Evolutionary conservation across 2,113 vertebrate species (phyloP), one percentile per base, ranked within the genome.

Genomic region (Gallinago jamesoni): DNA sequence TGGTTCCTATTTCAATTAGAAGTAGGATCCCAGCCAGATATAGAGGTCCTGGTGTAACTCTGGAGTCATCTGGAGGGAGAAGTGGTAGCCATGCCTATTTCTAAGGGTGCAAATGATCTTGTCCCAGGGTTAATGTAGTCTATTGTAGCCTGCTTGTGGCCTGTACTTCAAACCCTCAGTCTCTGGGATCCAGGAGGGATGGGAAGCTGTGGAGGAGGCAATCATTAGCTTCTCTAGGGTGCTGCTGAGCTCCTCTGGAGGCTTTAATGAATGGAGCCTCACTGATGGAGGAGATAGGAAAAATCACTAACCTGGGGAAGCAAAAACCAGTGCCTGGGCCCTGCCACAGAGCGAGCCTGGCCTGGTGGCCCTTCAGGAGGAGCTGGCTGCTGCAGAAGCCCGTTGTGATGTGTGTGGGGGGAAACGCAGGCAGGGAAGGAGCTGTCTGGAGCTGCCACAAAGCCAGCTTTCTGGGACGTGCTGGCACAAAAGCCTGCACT

Each of bases 281-380:
- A 16, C 56, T 87, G 94, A 94, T 96, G 77, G 87, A 81, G 17
- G 56, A 96, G 96, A 97, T 91, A 95, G 30, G 84, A 68, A 56
- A 95, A 96, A 95, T 18, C 23, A 19, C 39, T 95, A 75, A 95
- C 94, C 95, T 21, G 89, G 30, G 93, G 96, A 94, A 56, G 39
- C 20, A 53, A 72, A 94, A 93, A 96, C n/a, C 0, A 3, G 25
- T 0, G 17, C 5, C 33, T n/a, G 82, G 62, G 53, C 33, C 1
- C 0, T 41, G 69, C 4, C 21, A 8, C 5, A 14, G 60, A 3
- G 21, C 0, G 33, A 73, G 35, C 16, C 23, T 43, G 56, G 84
- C 30, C 35, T 64, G 56, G 66, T 82, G 75, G 80, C 56, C 69
- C 35, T 56, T 23, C 13, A 21, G 47, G 33, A 84, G 55, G 68